Evolutionary conservation across 2,797 vertebrate species (phyloP).

Genomic region (Anabas testudineus): DNA sequence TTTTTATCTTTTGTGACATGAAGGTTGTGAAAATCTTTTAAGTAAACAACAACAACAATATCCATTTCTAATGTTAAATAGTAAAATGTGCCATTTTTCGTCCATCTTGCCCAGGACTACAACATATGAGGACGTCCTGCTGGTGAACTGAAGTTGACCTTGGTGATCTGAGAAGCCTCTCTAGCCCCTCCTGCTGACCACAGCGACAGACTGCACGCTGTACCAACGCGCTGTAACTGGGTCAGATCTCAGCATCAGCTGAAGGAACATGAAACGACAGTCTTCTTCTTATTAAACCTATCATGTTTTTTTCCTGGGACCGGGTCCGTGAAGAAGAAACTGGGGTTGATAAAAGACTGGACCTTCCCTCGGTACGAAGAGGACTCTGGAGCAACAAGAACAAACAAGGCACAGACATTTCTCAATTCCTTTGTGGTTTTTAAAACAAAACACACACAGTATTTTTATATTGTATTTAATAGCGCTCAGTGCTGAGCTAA

Average conservation of each 20-base stretch:
- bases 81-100: background rate
- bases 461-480: constrained; percentile 42
- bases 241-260: constrained; percentile 23
- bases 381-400: constrained; percentile 14
- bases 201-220: constrained; percentile 29
- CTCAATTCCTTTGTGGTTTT: constrained; percentile 21
- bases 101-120: constrained; percentile 77
- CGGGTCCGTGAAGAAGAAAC: background rate
- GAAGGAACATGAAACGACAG: background rate
- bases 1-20: too few species aligned
- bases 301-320: constrained; percentile 1
- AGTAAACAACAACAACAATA: background rate
- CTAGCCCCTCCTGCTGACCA: constrained; percentile 64
- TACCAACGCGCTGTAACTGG: constrained; percentile 14
- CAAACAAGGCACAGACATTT: constrained; percentile 34
- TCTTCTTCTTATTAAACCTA: background rate
- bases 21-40: background rate
- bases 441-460: constrained; percentile 31
- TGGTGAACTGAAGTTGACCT: constrained; percentile 81
- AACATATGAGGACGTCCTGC: constrained; percentile 84
- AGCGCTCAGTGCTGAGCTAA: constrained; percentile 10
- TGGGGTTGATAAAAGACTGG: background rate
- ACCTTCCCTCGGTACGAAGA: constrained; percentile 8
- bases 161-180: constrained; percentile 23
- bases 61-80: background rate